Conservation (phyloP, 2,113 vertebrate species). For the Heterocephalus glaber region DNA sequence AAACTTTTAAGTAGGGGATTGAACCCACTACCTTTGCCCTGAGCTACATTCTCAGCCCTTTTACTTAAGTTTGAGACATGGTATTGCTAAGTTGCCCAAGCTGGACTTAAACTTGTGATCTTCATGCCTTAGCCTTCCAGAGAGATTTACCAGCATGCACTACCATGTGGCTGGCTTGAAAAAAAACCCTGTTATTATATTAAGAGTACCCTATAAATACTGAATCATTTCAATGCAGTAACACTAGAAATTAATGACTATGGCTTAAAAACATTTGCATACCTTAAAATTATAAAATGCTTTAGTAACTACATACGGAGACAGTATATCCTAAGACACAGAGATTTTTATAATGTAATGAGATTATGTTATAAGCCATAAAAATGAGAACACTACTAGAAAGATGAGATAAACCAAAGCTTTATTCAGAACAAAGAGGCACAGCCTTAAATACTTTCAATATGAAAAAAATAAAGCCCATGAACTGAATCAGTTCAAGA, state of each 20-base stretch:
- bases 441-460: background rate
- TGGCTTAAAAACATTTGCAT: constrained; percentile 15
- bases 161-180: background rate
- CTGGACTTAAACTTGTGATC: background rate
- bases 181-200: background rate
- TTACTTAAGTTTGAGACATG: background rate
- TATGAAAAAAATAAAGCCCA: constrained; percentile 28
- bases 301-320: constrained; percentile 42
- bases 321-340: background rate
- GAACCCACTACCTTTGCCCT: background rate
- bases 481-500: constrained; percentile 7
- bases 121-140: background rate
- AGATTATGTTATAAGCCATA: constrained; percentile 68
- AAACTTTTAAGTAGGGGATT: background rate
- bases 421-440: constrained; percentile 13
- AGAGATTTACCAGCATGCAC: background rate
- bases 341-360: constrained; percentile 55
- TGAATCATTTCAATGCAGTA: background rate
- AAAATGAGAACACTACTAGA: constrained; percentile 44
- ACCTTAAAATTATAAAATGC: constrained; percentile 55
- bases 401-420: constrained; percentile 51
- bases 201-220: constrained; percentile 26
- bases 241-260: constrained; percentile 46
- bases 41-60: background rate
- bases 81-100: background rate